phyloP scores from a whole-genome alignment of 2,888 invertebrate species.

The Dugesia japonica region DNA sequence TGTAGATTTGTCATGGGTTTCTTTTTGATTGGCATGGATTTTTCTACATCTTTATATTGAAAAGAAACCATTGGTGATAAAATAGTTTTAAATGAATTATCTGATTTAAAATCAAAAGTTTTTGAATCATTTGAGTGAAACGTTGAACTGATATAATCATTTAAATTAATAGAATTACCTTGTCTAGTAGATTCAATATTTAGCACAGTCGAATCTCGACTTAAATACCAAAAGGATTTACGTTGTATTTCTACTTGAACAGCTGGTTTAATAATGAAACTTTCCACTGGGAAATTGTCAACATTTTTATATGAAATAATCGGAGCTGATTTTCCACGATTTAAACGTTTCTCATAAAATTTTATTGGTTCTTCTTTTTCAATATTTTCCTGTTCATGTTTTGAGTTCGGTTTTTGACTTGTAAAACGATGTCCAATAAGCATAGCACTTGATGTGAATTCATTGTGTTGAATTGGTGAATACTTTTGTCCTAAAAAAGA shows the following conservation, averaged over 20 bases:
- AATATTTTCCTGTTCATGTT: neutral
- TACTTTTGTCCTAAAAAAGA: neutral
- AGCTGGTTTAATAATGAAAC: conserved; percentile 2
- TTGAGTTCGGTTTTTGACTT: neutral
- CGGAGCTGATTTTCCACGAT: neutral
- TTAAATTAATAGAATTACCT: neutral
- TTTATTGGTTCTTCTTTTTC: neutral
- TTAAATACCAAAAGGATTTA: neutral
- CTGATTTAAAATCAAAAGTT: neutral
- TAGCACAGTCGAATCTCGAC: neutral
- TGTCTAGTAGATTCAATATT: neutral
- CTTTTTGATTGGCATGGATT: neutral
- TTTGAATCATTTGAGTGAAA: neutral
- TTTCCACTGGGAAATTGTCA: neutral
- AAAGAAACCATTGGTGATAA: neutral
- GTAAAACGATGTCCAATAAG: neutral
- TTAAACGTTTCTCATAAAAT: neutral
- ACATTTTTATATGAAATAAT: neutral
- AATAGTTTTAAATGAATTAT: neutral
- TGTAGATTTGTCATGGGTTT: neutral
- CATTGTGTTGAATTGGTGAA: neutral
- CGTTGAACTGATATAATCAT: neutral
- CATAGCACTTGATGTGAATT: neutral
- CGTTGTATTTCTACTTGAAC: neutral
- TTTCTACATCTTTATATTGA: neutral